Evolutionary conservation across 37 sponge, comb jelly and placozoan species (phyloP).

Genomic region (Beroe forskalii): DNA sequence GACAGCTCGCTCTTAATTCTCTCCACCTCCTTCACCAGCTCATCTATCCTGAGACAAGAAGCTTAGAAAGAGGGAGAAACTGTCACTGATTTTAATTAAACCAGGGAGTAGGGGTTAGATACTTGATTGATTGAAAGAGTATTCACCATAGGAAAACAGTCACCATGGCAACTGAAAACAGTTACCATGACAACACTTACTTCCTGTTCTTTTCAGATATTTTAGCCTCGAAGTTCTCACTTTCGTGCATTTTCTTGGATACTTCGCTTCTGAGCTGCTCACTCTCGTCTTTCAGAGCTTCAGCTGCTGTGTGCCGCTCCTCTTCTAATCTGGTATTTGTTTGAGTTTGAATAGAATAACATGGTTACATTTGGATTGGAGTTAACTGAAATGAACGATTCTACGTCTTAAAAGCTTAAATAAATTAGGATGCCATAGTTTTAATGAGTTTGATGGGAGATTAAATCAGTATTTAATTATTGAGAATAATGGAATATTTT

Average conservation of each 20-base stretch:
- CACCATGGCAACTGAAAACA: not conserved
- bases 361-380: too few species aligned
- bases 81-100: too few species aligned
- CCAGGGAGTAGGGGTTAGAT: too few species aligned
- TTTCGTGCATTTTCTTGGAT: not conserved
- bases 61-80: too few species aligned
- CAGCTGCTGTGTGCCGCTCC: slow-evolving; percentile 21
- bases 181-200: not conserved
- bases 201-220: slow-evolving; percentile 1
- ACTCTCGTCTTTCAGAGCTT: slow-evolving; percentile 58
- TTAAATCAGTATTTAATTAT: too few species aligned
- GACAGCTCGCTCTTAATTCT: not conserved
- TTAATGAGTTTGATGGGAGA: too few species aligned
- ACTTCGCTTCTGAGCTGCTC: slow-evolving; percentile 54
- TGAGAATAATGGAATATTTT: too few species aligned
- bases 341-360: too few species aligned
- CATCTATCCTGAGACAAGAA: not conserved
- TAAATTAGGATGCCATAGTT: too few species aligned
- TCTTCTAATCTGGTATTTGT: slow-evolving; percentile 17
- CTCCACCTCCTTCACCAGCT: not conserved
- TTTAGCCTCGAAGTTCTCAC: slow-evolving; percentile 17
- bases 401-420: too few species aligned
- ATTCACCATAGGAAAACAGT: not conserved
- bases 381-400: too few species aligned
- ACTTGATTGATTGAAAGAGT: too few species aligned